Conservation (phyloP, 2,797 vertebrate genomes). For the Sebastes alutus region DNA sequence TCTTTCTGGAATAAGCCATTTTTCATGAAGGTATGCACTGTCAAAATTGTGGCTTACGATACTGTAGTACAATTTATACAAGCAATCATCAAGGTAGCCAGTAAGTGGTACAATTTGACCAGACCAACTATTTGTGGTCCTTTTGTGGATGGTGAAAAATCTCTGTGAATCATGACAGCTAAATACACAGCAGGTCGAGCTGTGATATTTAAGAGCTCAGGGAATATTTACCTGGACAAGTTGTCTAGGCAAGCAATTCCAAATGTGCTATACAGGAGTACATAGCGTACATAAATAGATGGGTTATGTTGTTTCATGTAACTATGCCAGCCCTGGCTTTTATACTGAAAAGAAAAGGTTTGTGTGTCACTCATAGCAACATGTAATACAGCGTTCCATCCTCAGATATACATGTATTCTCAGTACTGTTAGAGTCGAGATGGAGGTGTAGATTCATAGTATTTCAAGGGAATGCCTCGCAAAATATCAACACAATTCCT, state of each 20-base stretch:
- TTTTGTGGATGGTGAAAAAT: slow-evolving; percentile 9
- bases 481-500: neutral
- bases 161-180: slow-evolving; percentile 8
- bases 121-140: neutral
- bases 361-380: neutral
- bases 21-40: neutral
- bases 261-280: slow-evolving; percentile 10
- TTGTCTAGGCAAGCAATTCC: slow-evolving; percentile 15
- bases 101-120: slow-evolving; percentile 10
- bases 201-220: slow-evolving; percentile 37
- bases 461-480: neutral
- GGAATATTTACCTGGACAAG: slow-evolving; percentile 36
- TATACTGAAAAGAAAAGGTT: neutral
- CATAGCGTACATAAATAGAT: neutral
- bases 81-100: neutral
- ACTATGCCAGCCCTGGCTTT: slow-evolving; percentile 1
- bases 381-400: neutral
- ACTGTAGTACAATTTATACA: neutral
- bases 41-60: neutral
- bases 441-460: neutral
- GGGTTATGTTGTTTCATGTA: slow-evolving; percentile 29
- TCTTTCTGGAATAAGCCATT: slow-evolving; percentile 5
- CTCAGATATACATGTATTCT: neutral
- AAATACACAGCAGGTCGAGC: slow-evolving; percentile 24
- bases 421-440: neutral